These are phyloP conservation scores for Heliocidaris erythrogramma DNA, from an alignment of 35 echinoderm and acorn worm genomes.

Conservation along the genomic window DNA sequence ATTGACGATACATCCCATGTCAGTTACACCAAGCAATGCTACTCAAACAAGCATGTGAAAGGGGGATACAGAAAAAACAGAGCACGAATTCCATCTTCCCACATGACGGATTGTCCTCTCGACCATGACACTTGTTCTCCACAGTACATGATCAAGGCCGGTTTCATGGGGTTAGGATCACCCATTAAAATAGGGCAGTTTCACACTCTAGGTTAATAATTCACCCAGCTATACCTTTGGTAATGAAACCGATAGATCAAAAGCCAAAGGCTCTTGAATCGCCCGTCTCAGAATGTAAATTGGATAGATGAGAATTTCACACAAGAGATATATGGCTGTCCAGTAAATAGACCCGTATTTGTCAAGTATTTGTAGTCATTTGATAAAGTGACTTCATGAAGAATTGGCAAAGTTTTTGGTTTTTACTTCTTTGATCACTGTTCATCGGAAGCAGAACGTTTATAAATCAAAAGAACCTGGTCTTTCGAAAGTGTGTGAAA, in stretches of 20 bases:
- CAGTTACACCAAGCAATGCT: background rate
- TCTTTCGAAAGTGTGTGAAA: too few relatives aligned
- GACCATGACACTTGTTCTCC: constrained; percentile 13
- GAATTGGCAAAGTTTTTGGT: background rate
- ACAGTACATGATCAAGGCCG: background rate
- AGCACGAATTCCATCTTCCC: background rate
- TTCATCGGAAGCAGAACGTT: too few relatives aligned
- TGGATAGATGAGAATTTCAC: background rate
- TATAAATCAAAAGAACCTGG: too few relatives aligned
- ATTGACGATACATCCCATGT: background rate
- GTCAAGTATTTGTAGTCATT: background rate
- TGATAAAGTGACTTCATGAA: background rate
- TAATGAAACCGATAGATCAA: constrained; percentile 4
- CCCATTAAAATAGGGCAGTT: background rate
- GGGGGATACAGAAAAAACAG: background rate
- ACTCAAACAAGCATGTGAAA: background rate
- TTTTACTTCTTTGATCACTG: background rate
- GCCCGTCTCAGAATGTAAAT: background rate
- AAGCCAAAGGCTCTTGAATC: background rate
- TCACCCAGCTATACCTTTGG: background rate
- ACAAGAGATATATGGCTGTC: background rate
- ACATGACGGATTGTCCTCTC: background rate
- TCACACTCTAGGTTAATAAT: constrained; percentile 7
- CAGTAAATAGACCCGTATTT: background rate
- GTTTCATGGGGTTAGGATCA: constrained; percentile 7